Evolutionary conservation across 2,113 vertebrate genomes (phyloP).

Genomic region (Petrocephalus zakoni): DNA sequence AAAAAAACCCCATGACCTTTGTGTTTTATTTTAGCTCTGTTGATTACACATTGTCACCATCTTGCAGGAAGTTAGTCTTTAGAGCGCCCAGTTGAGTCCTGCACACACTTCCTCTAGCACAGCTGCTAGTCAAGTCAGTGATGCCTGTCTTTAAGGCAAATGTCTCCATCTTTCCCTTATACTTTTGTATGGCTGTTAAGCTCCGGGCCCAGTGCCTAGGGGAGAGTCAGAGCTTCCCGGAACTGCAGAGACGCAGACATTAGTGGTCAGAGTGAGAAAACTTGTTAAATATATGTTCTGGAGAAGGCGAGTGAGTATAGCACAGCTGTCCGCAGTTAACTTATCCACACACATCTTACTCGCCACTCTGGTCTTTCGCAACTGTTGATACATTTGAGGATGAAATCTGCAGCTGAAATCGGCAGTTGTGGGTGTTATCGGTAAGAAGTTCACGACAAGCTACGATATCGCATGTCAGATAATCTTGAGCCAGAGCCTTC

Average conservation of each 20-base stretch:
- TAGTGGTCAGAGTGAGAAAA: not conserved
- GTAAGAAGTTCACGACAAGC: not conserved
- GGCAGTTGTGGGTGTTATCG: not conserved
- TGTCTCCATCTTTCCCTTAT: not conserved
- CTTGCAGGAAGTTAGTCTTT: not conserved
- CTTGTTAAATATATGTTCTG: not conserved
- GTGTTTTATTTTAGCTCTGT: not conserved
- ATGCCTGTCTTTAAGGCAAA: not conserved
- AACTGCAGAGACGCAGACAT: not conserved
- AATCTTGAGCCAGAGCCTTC: not conserved
- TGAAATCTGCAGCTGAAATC: not conserved
- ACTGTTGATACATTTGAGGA: not conserved
- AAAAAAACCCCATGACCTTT: not conserved
- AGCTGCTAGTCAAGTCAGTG: not conserved
- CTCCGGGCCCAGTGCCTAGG: not conserved
- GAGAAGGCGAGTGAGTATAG: not conserved
- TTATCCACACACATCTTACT: not conserved
- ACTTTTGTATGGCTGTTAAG: not conserved
- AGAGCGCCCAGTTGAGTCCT: not conserved
- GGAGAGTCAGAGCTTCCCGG: not conserved
- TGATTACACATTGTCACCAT: not conserved
- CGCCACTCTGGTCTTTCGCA: not conserved
- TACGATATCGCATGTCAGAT: not conserved
- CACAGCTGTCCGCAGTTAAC: not conserved
- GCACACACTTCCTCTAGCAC: not conserved